These are phyloP conservation scores for Portunus trituberculatus DNA, from an alignment of 1,140 invertebrate genomes.

Conservation along the genomic window DNA sequence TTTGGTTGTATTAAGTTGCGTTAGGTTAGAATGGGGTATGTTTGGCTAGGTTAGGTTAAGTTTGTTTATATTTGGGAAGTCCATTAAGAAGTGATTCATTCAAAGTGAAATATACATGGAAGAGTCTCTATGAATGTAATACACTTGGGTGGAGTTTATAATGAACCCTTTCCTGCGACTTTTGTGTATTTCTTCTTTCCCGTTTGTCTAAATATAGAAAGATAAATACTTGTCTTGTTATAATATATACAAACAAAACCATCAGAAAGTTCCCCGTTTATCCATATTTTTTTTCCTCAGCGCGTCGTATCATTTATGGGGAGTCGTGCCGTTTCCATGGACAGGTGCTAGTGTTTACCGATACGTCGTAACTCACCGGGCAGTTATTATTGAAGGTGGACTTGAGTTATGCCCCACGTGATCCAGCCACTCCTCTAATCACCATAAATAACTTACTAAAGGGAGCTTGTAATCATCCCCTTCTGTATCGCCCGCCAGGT, in stretches of 20 bases:
- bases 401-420: slow-evolving; percentile 18
- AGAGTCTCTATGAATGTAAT: no score
- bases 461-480: background rate
- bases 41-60: no score
- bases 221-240: background rate
- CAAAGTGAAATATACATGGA: no score
- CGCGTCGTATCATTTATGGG: background rate
- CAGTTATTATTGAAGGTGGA: background rate
- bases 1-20: no score
- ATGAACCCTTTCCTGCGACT: no score
- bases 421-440: slow-evolving; percentile 10
- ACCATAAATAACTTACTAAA: slow-evolving; percentile 25
- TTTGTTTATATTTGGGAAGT: no score
- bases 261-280: background rate
- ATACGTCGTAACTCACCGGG: background rate
- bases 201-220: background rate
- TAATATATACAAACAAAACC: background rate
- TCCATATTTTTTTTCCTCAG: background rate
- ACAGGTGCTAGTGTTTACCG: slow-evolving; percentile 4
- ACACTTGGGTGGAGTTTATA: no score
- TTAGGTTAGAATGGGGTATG: no score
- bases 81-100: no score
- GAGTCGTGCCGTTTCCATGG: slow-evolving; percentile 3
- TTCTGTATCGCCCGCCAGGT: background rate
- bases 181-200: background rate